Conservation (phyloP, 2,888 invertebrate genomes). For the Dorcus parallelipipedus region DNA sequence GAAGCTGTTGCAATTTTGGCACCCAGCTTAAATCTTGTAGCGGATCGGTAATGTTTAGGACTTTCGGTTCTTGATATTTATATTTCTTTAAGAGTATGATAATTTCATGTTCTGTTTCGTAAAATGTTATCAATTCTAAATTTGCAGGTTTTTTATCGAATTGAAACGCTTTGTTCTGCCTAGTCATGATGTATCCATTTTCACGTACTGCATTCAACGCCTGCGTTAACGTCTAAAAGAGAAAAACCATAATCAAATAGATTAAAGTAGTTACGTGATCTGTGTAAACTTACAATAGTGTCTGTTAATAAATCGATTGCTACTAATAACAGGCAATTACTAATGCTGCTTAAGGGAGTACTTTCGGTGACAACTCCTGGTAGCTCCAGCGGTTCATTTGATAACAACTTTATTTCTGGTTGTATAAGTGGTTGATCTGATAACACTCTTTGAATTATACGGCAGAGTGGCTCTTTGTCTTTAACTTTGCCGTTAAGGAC, state of each 20-base stretch:
- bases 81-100: background rate
- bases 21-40: constrained; percentile 5
- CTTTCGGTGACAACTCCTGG: constrained; percentile 58
- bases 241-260: background rate
- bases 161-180: too few species aligned
- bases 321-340: constrained; percentile 32
- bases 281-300: too few species aligned
- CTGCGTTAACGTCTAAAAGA: background rate
- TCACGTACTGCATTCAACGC: too few species aligned
- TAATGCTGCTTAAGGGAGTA: constrained; percentile 52
- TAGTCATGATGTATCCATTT: too few species aligned
- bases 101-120: background rate
- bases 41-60: too few species aligned
- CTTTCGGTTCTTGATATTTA: too few species aligned
- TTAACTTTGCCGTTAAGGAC: background rate
- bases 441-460: constrained; percentile 57
- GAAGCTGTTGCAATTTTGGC: background rate
- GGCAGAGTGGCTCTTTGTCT: constrained; percentile 47
- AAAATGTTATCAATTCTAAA: background rate
- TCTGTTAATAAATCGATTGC: constrained; percentile 10
- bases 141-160: too few species aligned
- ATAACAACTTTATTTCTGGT: constrained; percentile 60
- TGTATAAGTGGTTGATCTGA: constrained; percentile 68
- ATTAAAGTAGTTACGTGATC: too few species aligned
- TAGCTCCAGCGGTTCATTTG: constrained; percentile 53